Evolutionary conservation across 2,888 invertebrate genomes (phyloP).

Genomic region (Lymantria monacha): DNA sequence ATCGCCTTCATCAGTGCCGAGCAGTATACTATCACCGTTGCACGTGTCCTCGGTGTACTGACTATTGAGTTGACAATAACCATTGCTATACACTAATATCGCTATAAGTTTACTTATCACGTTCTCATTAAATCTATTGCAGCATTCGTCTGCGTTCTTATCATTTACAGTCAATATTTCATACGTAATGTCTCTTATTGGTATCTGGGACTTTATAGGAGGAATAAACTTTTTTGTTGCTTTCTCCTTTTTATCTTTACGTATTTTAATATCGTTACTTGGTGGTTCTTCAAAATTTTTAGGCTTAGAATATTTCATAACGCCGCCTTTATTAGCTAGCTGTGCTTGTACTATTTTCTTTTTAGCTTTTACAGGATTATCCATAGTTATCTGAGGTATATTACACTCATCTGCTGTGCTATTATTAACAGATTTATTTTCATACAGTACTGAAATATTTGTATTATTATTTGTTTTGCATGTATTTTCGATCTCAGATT

Average conservation of each 20-base stretch:
- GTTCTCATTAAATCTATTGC: neutral
- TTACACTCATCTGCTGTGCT: neutral
- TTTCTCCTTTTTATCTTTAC: conserved; percentile 40
- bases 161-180: conserved; percentile 38
- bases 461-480: neutral
- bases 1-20: conserved; percentile 43
- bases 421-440: neutral
- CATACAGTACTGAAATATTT: neutral
- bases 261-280: conserved; percentile 2
- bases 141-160: conserved; percentile 23
- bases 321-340: conserved; percentile 60
- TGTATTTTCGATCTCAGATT: neutral
- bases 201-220: conserved; percentile 59
- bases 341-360: conserved; percentile 59
- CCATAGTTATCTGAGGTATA: conserved; percentile 9
- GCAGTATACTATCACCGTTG: conserved; percentile 53
- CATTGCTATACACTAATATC: conserved; percentile 60
- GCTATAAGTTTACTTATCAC: conserved; percentile 31
- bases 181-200: conserved; percentile 49
- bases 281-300: conserved; percentile 15
- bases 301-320: conserved; percentile 66
- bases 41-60: conserved; percentile 54
- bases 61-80: conserved; percentile 61
- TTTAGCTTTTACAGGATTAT: conserved; percentile 17
- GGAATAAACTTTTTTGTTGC: conserved; percentile 53